A percentile compares a stretch with the other conserved stretches of the same genome.
These are phyloP conservation scores for Nannospalax galili DNA, from an alignment of 2,113 vertebrate genomes.

Conservation along the genomic window DNA sequence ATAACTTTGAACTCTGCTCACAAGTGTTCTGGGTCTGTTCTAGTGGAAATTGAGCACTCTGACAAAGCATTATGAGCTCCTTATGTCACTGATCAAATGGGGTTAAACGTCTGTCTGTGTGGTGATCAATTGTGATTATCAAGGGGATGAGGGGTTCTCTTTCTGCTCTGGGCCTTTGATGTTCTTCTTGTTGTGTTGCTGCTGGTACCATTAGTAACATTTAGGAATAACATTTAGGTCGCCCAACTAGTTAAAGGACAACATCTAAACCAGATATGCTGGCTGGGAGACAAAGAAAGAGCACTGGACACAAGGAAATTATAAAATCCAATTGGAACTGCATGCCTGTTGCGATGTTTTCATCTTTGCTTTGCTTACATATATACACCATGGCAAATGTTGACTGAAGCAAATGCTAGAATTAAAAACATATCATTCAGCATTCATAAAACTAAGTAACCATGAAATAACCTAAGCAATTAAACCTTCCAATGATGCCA, in stretches of 20 bases:
- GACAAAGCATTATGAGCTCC: neutral
- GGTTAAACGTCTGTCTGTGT: neutral
- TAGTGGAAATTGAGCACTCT: neutral
- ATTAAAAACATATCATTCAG: neutral
- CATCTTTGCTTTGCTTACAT: neutral
- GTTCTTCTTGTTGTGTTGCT: neutral
- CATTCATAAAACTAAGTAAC: neutral
- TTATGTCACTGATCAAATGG: neutral
- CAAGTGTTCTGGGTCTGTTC: neutral
- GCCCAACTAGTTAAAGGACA: neutral
- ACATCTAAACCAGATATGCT: neutral
- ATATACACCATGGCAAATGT: neutral
- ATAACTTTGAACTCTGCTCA: neutral
- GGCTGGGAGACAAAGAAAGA: neutral
- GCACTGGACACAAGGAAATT: neutral
- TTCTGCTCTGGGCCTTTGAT: neutral
- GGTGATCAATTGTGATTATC: neutral
- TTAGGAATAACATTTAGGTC: neutral
- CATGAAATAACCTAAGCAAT: neutral
- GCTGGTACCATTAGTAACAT: neutral
- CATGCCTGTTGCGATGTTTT: neutral
- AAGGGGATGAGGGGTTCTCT: neutral
- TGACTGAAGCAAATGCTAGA: constrained; percentile 2
- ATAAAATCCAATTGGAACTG: neutral
- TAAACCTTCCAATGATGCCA: neutral